phyloP scores from a whole-genome alignment of 2,113 vertebrate genomes.

The Urocynchramus pylzowi region DNA sequence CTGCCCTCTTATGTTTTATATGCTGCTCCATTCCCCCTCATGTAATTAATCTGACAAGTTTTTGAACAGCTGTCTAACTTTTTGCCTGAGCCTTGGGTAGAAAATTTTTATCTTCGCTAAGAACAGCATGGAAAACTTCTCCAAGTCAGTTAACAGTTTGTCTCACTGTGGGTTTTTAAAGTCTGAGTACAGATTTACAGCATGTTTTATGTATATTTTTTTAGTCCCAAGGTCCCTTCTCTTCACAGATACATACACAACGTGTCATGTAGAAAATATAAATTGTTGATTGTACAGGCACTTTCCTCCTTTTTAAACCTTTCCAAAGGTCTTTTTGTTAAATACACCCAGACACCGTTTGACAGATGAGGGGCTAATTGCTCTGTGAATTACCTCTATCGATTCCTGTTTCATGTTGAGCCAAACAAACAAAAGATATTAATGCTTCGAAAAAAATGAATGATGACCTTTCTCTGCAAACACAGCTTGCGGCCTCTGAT shows the following conservation, averaged over 20 bases:
- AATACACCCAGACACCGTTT: slow-evolving; percentile 83
- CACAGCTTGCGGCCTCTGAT: slow-evolving; percentile 86
- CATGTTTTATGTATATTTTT: slow-evolving; percentile 79
- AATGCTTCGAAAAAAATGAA: slow-evolving; percentile 88
- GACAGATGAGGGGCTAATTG: slow-evolving; percentile 91
- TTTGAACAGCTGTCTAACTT: slow-evolving; percentile 32
- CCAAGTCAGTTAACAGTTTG: slow-evolving; percentile 56
- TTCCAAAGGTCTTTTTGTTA: slow-evolving; percentile 84
- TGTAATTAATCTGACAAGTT: slow-evolving; percentile 45
- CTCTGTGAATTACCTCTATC: slow-evolving; percentile 89
- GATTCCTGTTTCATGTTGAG: slow-evolving; percentile 89
- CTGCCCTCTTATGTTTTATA: not conserved
- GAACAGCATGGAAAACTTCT: slow-evolving; percentile 50
- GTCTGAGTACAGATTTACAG: slow-evolving; percentile 74
- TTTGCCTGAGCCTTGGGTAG: not conserved
- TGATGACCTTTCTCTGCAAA: slow-evolving; percentile 91
- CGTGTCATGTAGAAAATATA: slow-evolving; percentile 83
- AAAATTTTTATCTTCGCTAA: not conserved
- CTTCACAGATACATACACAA: slow-evolving; percentile 80
- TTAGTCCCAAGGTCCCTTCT: slow-evolving; percentile 70
- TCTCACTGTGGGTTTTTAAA: slow-evolving; percentile 56
- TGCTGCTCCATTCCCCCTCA: not conserved
- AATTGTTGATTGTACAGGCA: slow-evolving; percentile 81
- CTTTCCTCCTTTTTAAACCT: slow-evolving; percentile 81
- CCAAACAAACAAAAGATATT: slow-evolving; percentile 93